A percentile compares a stretch with the other conserved stretches of the same genome.
Evolutionary conservation across 2,797 vertebrate species (phyloP).

Genomic region (Pseudochaenichthys georgianus): DNA sequence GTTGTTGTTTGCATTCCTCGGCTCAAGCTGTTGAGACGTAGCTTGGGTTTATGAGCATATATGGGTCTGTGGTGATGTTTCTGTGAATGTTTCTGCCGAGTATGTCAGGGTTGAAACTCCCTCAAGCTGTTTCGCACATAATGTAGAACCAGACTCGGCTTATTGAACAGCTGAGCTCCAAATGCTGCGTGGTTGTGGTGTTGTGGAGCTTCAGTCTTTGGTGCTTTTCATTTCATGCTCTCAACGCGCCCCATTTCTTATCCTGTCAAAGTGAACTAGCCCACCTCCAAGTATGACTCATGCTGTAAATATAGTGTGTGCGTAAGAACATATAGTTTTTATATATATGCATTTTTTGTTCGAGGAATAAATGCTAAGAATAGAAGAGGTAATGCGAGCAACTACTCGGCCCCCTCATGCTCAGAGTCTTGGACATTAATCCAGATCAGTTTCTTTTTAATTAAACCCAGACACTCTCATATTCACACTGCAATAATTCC

Average conservation of each 20-base stretch:
- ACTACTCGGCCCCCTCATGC: not conserved
- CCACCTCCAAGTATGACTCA: slow-evolving; percentile 65
- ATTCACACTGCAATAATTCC: not conserved
- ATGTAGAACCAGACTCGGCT: slow-evolving; percentile 26
- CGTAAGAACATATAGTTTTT: slow-evolving; percentile 5
- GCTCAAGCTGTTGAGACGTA: slow-evolving; percentile 48
- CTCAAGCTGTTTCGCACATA: slow-evolving; percentile 10
- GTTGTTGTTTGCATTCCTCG: slow-evolving; percentile 60
- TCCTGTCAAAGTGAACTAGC: slow-evolving; percentile 50
- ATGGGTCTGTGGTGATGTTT: slow-evolving; percentile 45
- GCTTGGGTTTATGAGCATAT: slow-evolving; percentile 32
- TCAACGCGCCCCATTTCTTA: slow-evolving; percentile 30
- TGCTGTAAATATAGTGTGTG: slow-evolving; percentile 37
- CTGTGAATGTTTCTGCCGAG: slow-evolving; percentile 49
- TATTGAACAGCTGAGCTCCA: slow-evolving; percentile 47
- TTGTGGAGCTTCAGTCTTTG: slow-evolving; percentile 27
- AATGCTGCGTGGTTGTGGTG: slow-evolving; percentile 24
- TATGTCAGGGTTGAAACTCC: slow-evolving; percentile 47
- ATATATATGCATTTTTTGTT: not conserved
- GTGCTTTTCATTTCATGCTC: slow-evolving; percentile 57
- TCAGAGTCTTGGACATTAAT: not conserved
- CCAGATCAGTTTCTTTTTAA: slow-evolving; percentile 1
- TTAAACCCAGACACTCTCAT: not conserved
- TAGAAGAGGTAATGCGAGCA: slow-evolving; percentile 6
- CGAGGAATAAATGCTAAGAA: slow-evolving; percentile 6